Evolutionary conservation across 2,888 invertebrate species (phyloP).

Genomic region (Meta bourneti): DNA sequence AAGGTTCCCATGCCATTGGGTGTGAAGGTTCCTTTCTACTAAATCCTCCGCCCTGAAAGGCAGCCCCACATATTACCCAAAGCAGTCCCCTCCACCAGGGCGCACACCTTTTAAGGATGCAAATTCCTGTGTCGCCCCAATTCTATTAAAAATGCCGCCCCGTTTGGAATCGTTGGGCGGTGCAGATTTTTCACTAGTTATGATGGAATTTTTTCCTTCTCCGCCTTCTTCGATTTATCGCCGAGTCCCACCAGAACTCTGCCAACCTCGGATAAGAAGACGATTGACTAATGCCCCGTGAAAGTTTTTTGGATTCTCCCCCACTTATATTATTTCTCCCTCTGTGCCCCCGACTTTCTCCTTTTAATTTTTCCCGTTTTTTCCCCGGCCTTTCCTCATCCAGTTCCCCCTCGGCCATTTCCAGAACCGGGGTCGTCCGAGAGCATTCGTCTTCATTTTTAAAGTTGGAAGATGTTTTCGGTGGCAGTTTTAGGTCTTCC

Average conservation of each 20-base stretch:
- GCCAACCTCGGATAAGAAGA: constrained; percentile 66
- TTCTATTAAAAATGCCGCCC: constrained; percentile 70
- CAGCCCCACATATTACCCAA: constrained; percentile 27
- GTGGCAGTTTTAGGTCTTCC: constrained; percentile 75
- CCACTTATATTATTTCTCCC: constrained; percentile 37
- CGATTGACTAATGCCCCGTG: constrained; percentile 75
- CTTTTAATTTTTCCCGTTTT: constrained; percentile 37
- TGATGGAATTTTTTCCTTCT: constrained; percentile 63
- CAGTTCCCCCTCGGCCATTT: constrained; percentile 46
- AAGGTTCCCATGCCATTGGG: no score
- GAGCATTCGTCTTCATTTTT: constrained; percentile 76
- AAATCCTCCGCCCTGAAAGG: not conserved
- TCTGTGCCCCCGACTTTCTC: constrained; percentile 22
- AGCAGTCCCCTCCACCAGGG: not conserved
- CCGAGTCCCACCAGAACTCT: constrained; percentile 59
- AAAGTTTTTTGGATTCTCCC: constrained; percentile 65
- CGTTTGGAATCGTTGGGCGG: constrained; percentile 25
- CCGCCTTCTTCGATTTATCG: constrained; percentile 65
- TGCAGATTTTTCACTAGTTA: constrained; percentile 75
- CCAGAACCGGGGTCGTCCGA: constrained; percentile 40
- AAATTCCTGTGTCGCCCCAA: constrained; percentile 65
- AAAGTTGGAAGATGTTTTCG: constrained; percentile 74
- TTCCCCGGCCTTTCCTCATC: constrained; percentile 3
- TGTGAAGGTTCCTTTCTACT: no score
- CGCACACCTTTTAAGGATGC: constrained; percentile 43